Base-by-base conservation (phyloP, 2,797 vertebrate genomes). In the Zalophus californianus region DNA sequence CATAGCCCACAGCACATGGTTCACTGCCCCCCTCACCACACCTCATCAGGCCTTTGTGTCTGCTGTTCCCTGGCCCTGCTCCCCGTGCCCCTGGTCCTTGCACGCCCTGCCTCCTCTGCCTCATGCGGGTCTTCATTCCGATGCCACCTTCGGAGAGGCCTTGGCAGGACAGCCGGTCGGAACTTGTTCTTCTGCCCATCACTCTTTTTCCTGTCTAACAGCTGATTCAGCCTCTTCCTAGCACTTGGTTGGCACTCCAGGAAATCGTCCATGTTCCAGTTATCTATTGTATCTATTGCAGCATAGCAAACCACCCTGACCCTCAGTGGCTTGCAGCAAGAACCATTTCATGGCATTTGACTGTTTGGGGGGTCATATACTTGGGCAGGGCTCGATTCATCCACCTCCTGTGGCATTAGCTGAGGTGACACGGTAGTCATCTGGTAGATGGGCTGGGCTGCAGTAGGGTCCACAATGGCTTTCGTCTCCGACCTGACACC, bases 101-200 rank as follows among this genome's bases (percentile, higher is more conserved):
- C 29, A 1, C 25, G 25, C 29, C 29, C 38, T 8, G 3, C 3
- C 25, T 86, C 20, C 70, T 95, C 87, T 54, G 23, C 41, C 7
- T 79, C 35, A 11, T 27, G 35, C 38, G 7, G n/a, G 32, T 48
- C 18, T 72, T 50, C 7, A 3, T 62, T 78, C 62, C 84, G 48
- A 88, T 20, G 18, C 68, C 41, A 60, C 72, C 80, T 96, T 90
- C 64, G 12, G 41, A 95, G 13, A 56, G 35, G 29, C 48, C 48
- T 87, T 90, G 83, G 66, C 23, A 18, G 56, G 72, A 85, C 27
- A 83, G 70, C 79, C 2, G 2, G 7, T 91, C 60, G 60, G 32
- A 95, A 48, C 64, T 29, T 21, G 1, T 64, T 80, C 15, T 79
- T 44, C 44, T 52, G 32, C 54, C 23, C 44, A 1, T 75, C 48